phyloP scores from a whole-genome alignment of 2,888 invertebrate genomes.

The Octonoba sinensis region DNA sequence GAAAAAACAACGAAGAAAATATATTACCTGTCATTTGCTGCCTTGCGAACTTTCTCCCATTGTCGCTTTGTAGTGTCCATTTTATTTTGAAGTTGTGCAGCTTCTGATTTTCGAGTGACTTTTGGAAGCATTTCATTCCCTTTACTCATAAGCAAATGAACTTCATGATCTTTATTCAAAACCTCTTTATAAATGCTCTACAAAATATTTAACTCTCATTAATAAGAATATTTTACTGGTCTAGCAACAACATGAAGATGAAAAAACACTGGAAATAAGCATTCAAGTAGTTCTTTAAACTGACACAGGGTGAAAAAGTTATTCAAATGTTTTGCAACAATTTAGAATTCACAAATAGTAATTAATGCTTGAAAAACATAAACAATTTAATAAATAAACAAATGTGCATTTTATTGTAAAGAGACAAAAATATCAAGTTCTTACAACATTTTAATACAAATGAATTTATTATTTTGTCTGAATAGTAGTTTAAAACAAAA shows the following conservation, averaged over 20 bases:
- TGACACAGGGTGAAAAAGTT: no score
- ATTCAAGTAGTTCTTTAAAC: no score
- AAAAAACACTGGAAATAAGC: no score
- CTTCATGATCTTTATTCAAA: slow-evolving; percentile 89
- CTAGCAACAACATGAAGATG: background rate
- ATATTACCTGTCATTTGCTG: slow-evolving; percentile 79
- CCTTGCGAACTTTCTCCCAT: slow-evolving; percentile 92
- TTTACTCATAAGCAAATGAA: slow-evolving; percentile 93
- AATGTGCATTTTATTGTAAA: no score
- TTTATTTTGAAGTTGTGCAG: slow-evolving; percentile 80
- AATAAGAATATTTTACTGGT: background rate
- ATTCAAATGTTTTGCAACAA: no score
- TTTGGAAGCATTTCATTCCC: slow-evolving; percentile 80
- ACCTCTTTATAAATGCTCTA: slow-evolving; percentile 80
- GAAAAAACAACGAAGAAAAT: background rate
- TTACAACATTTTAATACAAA: no score
- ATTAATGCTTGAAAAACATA: no score
- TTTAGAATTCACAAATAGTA: no score
- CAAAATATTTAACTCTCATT: background rate
- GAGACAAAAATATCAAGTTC: no score
- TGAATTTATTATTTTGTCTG: background rate
- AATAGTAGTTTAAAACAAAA: background rate
- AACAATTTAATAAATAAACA: no score
- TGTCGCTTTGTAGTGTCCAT: slow-evolving; percentile 89
- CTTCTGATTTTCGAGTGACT: slow-evolving; percentile 72